These are phyloP conservation scores for Procambarus virginalis DNA, from an alignment of 1,140 invertebrate genomes.

Conservation along the genomic window DNA sequence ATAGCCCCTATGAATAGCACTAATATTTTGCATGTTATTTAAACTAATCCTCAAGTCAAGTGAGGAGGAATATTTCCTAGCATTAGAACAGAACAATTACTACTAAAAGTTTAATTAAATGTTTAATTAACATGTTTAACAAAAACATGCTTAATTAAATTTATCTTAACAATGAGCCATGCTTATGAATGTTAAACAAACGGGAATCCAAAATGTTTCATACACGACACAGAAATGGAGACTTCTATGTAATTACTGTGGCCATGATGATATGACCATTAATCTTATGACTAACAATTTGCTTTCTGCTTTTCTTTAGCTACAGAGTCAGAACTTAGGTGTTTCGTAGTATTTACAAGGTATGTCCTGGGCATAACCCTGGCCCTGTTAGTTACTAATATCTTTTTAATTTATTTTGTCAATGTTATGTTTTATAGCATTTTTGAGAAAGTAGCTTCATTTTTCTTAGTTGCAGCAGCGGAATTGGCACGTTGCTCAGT, in stretches of 20 bases:
- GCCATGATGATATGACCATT: conserved; percentile 24
- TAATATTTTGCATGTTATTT: conserved; percentile 29
- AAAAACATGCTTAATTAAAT: background rate
- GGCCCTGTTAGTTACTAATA: conserved; percentile 14
- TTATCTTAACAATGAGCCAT: background rate
- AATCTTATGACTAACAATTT: conserved; percentile 27
- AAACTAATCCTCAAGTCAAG: conserved; percentile 10
- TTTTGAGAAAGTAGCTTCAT: conserved; percentile 10
- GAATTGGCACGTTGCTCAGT: conserved; percentile 15
- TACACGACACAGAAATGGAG: conserved; percentile 19
- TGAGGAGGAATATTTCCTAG: background rate
- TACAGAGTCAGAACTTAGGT: conserved; percentile 57
- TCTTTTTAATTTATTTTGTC: conserved; percentile 28
- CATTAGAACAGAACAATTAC: background rate
- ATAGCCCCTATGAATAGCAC: conserved; percentile 16
- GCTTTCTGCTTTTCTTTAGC: conserved; percentile 58
- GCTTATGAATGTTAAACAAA: conserved; percentile 19
- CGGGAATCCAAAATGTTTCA: conserved; percentile 41
- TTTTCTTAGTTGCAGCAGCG: conserved; percentile 35
- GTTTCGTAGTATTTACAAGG: conserved; percentile 52
- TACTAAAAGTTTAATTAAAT: background rate
- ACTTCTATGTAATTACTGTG: conserved; percentile 12
- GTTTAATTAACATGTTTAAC: no score
- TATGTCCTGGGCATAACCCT: conserved; percentile 34
- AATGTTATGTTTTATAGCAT: conserved; percentile 29